A percentile compares a stretch with the other conserved stretches of the same genome.
phyloP scores from a whole-genome alignment of 2,888 invertebrate species.

The Argyresthia albistria region DNA sequence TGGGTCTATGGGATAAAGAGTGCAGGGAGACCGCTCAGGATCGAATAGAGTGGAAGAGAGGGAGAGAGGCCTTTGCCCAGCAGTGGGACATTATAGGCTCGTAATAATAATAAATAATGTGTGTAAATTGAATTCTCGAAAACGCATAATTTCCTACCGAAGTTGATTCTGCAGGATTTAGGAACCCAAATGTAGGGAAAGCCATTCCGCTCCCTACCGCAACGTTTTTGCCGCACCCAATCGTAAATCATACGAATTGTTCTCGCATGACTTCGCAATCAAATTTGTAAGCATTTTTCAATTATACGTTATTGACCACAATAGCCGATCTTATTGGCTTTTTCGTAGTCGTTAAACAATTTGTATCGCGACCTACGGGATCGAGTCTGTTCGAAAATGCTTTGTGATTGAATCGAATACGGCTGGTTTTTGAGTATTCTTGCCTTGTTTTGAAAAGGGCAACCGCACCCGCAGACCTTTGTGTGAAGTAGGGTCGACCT shows the following conservation, averaged over 20 bases:
- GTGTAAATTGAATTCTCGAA: no score
- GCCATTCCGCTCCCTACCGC: background rate
- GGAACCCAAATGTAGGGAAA: no score
- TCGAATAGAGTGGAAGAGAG: no score
- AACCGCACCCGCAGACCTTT: constrained; percentile 34
- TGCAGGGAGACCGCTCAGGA: no score
- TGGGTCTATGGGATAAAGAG: no score
- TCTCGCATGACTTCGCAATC: constrained; percentile 54
- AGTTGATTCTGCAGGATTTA: no score
- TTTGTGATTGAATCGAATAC: constrained; percentile 1
- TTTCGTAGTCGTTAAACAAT: constrained; percentile 52
- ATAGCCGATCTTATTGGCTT: constrained; percentile 54
- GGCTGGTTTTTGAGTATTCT: constrained; percentile 14
- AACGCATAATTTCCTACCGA: no score
- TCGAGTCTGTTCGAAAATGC: constrained; percentile 19
- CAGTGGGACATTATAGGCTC: no score
- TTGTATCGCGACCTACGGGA: constrained; percentile 30
- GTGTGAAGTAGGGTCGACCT: constrained; percentile 35
- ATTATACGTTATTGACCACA: constrained; percentile 68
- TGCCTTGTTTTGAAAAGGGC: constrained; percentile 13
- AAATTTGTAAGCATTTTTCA: constrained; percentile 66
- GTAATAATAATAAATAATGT: no score
- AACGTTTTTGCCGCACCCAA: constrained; percentile 31
- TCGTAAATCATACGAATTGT: constrained; percentile 56
- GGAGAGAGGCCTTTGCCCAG: no score